A percentile compares a stretch with the other conserved stretches of the same genome.
phyloP scores from a whole-genome alignment of 2,797 vertebrate species.

The Onychomys torridus region DNA sequence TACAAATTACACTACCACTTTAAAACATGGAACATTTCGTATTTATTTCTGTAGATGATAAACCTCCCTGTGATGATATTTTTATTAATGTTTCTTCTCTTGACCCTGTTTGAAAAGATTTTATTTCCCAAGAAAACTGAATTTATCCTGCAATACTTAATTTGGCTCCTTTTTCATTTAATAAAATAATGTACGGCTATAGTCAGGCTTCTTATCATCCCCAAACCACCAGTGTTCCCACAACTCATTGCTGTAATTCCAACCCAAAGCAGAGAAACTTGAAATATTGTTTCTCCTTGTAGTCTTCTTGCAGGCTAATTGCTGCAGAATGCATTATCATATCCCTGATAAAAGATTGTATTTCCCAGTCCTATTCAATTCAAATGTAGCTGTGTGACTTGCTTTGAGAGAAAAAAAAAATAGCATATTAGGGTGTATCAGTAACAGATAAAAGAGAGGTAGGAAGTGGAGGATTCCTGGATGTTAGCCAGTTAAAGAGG shows the following conservation, averaged over 20 bases:
- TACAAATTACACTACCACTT: neutral
- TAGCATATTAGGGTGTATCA: neutral
- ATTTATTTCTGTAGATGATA: conserved; percentile 38
- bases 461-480: neutral
- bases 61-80: neutral
- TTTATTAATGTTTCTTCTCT: conserved; percentile 24
- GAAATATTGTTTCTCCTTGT: conserved; percentile 24
- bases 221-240: conserved; percentile 21
- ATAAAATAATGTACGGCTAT: neutral
- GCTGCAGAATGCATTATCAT: neutral
- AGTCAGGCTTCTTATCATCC: conserved; percentile 41
- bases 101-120: conserved; percentile 14
- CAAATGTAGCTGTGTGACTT: neutral
- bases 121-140: conserved; percentile 47
- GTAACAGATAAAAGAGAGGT: neutral
- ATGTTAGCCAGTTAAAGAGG: neutral
- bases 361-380: conserved; percentile 39
- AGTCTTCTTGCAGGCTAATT: conserved; percentile 44
- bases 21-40: conserved; percentile 32
- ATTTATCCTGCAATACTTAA: conserved; percentile 40
- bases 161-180: conserved; percentile 57
- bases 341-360: neutral
- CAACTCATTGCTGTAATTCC: conserved; percentile 1
- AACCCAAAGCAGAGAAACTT: conserved; percentile 15
- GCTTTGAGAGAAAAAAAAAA: neutral